Base-by-base conservation (phyloP, 2,113 vertebrate genomes). In the Phaethon lepturus region DNA sequence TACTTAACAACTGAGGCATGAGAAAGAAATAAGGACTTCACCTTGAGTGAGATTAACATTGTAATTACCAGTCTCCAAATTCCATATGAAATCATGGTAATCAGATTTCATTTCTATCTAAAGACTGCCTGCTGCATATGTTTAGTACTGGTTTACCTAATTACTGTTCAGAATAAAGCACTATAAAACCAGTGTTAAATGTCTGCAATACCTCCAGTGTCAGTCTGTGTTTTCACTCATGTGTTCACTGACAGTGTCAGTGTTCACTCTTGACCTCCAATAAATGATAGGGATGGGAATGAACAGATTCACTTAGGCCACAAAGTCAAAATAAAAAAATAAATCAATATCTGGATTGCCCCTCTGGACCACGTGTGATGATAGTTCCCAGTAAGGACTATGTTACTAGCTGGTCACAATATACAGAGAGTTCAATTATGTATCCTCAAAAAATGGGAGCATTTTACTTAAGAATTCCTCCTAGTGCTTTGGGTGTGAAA, bases 101-200 rank as follows among this genome's bases (percentile, higher is more conserved):
- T 97, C 69, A 93, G 66, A 11, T 95, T 95, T 89, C 11, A 88
- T 93, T 96, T 96, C 52, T 93, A 13, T 80, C 77, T 84, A 76
- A 90, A 90, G 79, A 33, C 42, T 93, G 77, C 83, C 95, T 96
- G 89, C 78, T 95, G 95, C 15, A 56, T 97, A 89, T 94, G 86
- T 95, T 97, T 77, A 84, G 74, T 96, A 95, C 88, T 60, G 22
- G 18, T 95, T 97, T 93, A 86, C 86, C 87, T 96, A 96, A 96
- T 55, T 96, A 91, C 81, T 92, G 38, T 77, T 95, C 68, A 85
- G 42, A 98, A 98, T 98, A 98, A 98, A 98, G 72, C 91, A 80
- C 93, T 94, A 62, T 76, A 91, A 88, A 97, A 77, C 71, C 66
- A 2, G 49, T 88, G 78, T 92, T 81, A 66, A 62, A 88, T 62